These are phyloP conservation scores for Oophaga pumilio DNA, from an alignment of 2,113 vertebrate genomes.

Conservation along the genomic window DNA sequence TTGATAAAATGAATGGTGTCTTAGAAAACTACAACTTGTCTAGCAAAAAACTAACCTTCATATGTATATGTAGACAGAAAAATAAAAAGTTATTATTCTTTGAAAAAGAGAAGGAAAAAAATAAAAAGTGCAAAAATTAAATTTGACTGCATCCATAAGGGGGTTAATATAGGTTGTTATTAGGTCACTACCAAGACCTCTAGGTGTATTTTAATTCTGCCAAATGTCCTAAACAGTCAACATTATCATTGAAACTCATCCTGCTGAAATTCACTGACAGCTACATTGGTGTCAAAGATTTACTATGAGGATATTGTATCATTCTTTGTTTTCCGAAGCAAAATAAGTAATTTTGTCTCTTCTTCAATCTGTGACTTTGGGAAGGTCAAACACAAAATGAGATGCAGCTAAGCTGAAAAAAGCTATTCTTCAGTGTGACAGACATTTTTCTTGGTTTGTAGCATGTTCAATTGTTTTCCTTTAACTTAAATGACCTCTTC, in stretches of 20 bases:
- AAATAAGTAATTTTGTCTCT: slow-evolving; percentile 31
- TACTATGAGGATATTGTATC: slow-evolving; percentile 10
- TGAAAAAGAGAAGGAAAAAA: too few relatives aligned
- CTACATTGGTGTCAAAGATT: slow-evolving; percentile 6
- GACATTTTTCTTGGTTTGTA: slow-evolving; percentile 44
- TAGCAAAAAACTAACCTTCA: too few relatives aligned
- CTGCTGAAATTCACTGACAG: neutral
- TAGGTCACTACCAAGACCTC: neutral
- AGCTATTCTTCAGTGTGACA: slow-evolving; percentile 29
- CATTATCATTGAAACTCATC: neutral
- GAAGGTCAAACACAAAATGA: slow-evolving; percentile 49
- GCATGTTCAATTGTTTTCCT: slow-evolving; percentile 25
- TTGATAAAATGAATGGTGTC: too few relatives aligned
- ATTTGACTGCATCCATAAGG: too few relatives aligned
- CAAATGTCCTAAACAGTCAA: neutral
- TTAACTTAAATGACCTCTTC: slow-evolving; percentile 32
- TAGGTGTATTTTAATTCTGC: neutral
- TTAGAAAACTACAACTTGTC: too few relatives aligned
- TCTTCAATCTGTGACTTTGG: slow-evolving; percentile 29
- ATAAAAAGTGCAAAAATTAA: too few relatives aligned
- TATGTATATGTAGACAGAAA: too few relatives aligned
- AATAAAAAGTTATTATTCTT: too few relatives aligned
- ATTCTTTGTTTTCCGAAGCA: neutral
- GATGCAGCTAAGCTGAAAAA: slow-evolving; percentile 24
- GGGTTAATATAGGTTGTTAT: neutral